Base-by-base conservation (phyloP, 2,797 vertebrate genomes). In the Glyptemys insculpta region DNA sequence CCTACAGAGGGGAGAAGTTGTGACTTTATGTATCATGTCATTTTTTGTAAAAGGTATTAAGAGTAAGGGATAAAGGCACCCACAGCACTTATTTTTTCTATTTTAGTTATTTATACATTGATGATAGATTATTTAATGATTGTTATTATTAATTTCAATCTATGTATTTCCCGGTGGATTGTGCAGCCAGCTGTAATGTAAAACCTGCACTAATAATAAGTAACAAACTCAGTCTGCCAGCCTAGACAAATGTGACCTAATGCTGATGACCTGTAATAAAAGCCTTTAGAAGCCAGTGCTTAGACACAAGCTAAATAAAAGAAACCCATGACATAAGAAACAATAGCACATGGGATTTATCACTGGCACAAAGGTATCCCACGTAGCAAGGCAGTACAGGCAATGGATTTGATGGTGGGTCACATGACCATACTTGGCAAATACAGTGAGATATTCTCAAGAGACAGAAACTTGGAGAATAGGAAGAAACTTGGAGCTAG, bases 221-320 rank as follows among this genome's bases (percentile, higher is more conserved):
- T 2, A 90, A 34, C 83, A 93, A 25, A 76, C 11, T 31, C 29
- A 31, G 74, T 76, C 44, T 76, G 44, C 86, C 1, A 34, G 83
- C 91, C 86, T 76, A 1, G 0, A 52, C 82, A 87, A 41, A 89
- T n/a, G 12, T 41, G 87, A 54, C 19, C 83, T 84, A 19, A 72
- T 72, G 65, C 19, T 72, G 65, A 72, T 37, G 65, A 21, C 10
- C 65, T 72, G 21, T 41, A 23, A 41, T 82, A 53, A 81, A 56
- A 72, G 9, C 18, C 80, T 89, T 94, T 54, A 65, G 78, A 82
- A 89, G 21, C 16, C 52, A 53, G 5, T 19, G 91, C 81, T 19
- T 31, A 37, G n/a, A 47, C 86, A 91, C 3, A 2, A 53, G 44
- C 6, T n/a, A 4, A 31, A 56, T 31, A 7, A 53, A 89, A 88